A percentile compares a stretch with the other conserved stretches of the same genome.
phyloP scores from a whole-genome alignment of 2,888 invertebrate species.

The Chloromyia formosa region DNA sequence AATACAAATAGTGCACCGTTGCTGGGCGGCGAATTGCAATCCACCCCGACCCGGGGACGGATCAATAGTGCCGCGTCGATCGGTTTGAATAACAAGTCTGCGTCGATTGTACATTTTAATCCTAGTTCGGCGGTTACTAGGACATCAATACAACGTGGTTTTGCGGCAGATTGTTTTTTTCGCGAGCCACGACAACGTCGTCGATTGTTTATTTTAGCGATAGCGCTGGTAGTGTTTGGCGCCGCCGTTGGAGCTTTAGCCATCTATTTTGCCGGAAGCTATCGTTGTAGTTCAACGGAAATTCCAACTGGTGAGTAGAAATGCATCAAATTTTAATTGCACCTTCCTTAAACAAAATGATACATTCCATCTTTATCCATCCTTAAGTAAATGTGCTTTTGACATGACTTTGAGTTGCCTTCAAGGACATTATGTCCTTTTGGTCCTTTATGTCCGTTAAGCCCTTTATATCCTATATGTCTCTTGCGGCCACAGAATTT shows the following conservation, averaged over 20 bases:
- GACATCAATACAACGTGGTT: slow-evolving; percentile 52
- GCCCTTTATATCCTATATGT: too few species aligned
- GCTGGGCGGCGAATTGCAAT: slow-evolving; percentile 48
- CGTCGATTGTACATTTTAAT: slow-evolving; percentile 61
- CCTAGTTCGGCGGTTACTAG: slow-evolving; percentile 52
- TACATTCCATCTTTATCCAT: background rate
- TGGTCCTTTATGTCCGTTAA: too few species aligned
- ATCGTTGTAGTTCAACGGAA: slow-evolving; percentile 50
- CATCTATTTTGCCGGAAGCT: slow-evolving; percentile 61
- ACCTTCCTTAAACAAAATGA: background rate
- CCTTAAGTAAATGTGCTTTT: too few species aligned
- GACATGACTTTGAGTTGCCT: too few species aligned
- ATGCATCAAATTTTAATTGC: background rate
- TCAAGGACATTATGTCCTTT: too few species aligned
- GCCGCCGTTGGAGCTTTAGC: slow-evolving; percentile 62
- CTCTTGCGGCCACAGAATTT: too few species aligned
- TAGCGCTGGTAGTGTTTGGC: slow-evolving; percentile 62
- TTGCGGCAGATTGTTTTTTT: slow-evolving; percentile 58
- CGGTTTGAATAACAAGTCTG: slow-evolving; percentile 56
- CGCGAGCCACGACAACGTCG: slow-evolving; percentile 76
- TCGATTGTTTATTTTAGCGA: slow-evolving; percentile 63
- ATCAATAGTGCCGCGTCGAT: slow-evolving; percentile 42
- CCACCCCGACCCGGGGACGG: slow-evolving; percentile 35
- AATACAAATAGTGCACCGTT: slow-evolving; percentile 49
- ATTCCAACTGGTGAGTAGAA: slow-evolving; percentile 19